Base-by-base conservation (phyloP, 1,140 invertebrate genomes). In the Panulirus ornatus region DNA sequence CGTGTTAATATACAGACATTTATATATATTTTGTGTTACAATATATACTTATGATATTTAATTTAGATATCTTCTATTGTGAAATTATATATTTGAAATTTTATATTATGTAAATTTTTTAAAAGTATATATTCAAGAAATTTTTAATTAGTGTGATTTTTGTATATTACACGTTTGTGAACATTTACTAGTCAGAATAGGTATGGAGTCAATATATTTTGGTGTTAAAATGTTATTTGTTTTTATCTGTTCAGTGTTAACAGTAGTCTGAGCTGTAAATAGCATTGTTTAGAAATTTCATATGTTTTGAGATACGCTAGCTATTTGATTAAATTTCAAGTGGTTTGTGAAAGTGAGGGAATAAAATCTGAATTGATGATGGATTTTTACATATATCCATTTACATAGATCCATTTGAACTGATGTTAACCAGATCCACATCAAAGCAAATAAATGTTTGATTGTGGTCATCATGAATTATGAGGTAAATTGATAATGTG, bases 101-200 rank as follows among this genome's bases (percentile, higher is more conserved):
- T 73, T 73, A 44, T 81, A 42, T 81, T 81, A 54, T 58, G 30
- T 58, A 58, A 54, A 34, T 58, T 81, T 75, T 81, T 81, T 58
- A 66, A 58, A 58, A 30, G 58, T 66, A 66, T 54, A 81, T 58
- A 58, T 79, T 30, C 58, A 58, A 22, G 47, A 38, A 54, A 81
- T 19, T 81, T 58, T 81, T 58, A 51, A 51, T 79, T 54, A n/a
- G 14, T 58, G 78, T 81, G 38, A 54, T 81, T 81, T 58, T 16
- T 51, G 19, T 58, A 16, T 16, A 36, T 81, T 81, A 54, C 47
- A 34, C 36, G 58, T 58, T 81, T 81, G 30, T 58, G 27, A 81
- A 81, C 58, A 81, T 22, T 58, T 58, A 34, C 78, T 81, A 81
- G 78, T 81, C 78, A 81, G 78, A 81, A 36, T 51, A 81, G 78